Evolutionary conservation across 2,888 invertebrate genomes (phyloP).

Genomic region (Oxycera nigricornis): DNA sequence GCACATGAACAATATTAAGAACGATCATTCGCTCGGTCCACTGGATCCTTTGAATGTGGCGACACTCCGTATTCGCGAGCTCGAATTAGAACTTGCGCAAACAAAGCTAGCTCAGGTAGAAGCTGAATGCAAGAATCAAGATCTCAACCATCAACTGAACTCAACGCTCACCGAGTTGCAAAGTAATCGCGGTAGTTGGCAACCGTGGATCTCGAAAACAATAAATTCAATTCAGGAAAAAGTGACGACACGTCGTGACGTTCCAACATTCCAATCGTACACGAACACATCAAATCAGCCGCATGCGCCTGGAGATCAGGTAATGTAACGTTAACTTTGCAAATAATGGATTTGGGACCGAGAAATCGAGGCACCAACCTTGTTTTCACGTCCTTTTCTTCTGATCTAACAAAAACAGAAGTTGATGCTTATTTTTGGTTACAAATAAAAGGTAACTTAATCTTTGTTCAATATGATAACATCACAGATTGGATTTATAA

Average conservation of each 20-base stretch:
- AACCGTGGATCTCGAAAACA: constrained; percentile 95
- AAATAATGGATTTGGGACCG: too few relatives aligned
- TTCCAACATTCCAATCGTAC: constrained; percentile 61
- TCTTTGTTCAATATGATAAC: too few relatives aligned
- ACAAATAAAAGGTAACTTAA: too few relatives aligned
- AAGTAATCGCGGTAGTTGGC: constrained; percentile 68
- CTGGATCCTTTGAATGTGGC: constrained; percentile 59
- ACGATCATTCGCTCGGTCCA: constrained; percentile 57
- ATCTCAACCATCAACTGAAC: constrained; percentile 88
- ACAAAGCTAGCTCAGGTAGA: constrained; percentile 97
- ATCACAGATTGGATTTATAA: too few relatives aligned
- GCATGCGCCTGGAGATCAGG: constrained; percentile 40
- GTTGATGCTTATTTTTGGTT: too few relatives aligned
- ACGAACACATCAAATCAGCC: constrained; percentile 48
- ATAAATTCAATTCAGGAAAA: constrained; percentile 65
- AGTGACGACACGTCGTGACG: constrained; percentile 55
- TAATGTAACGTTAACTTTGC: constrained; percentile 3
- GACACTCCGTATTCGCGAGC: constrained; percentile 74
- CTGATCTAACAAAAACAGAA: too few relatives aligned
- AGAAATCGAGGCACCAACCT: too few relatives aligned
- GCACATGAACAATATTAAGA: constrained; percentile 47
- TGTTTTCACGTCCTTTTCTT: too few relatives aligned
- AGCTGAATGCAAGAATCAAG: constrained; percentile 95
- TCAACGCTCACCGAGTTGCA: constrained; percentile 81
- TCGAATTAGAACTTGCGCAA: constrained; percentile 95